Conservation (phyloP, 2,888 invertebrate species). For the Lasioglossum oenotherae region DNA sequence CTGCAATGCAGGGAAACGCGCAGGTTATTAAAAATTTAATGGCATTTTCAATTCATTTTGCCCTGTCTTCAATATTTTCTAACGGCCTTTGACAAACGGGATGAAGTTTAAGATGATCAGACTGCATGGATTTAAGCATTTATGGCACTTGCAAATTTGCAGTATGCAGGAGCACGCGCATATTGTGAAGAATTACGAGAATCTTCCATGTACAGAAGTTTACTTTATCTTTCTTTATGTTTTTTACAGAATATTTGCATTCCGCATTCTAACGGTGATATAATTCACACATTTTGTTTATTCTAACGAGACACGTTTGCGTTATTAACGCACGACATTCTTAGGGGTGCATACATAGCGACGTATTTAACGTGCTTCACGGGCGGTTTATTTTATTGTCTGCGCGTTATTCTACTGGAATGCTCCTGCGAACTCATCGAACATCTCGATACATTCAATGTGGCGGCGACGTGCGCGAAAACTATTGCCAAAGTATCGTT, state of each 20-base stretch:
- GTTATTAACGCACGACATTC: not conserved
- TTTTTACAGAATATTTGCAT: not conserved
- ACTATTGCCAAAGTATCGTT: not conserved
- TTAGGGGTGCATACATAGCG: not conserved
- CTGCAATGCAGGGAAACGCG: not conserved
- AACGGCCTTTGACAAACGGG: not conserved
- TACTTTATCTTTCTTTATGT: not conserved
- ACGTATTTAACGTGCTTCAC: not conserved
- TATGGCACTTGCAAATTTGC: too few relatives aligned
- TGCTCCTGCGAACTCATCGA: not conserved
- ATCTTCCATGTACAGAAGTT: not conserved
- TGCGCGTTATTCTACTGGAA: slow-evolving; percentile 8
- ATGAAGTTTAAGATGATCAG: not conserved
- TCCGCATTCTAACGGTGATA: not conserved
- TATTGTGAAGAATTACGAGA: not conserved
- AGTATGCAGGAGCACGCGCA: not conserved
- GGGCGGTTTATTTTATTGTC: slow-evolving; percentile 13
- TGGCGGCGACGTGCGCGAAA: not conserved
- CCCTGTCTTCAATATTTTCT: not conserved
- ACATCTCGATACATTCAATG: not conserved
- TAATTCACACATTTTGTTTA: not conserved
- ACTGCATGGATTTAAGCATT: not conserved
- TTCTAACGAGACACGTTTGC: not conserved
- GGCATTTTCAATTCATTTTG: not conserved
- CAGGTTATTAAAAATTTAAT: not conserved